Evolutionary conservation across 2,888 invertebrate genomes (phyloP).

Genomic region (Sepiola atlantica): DNA sequence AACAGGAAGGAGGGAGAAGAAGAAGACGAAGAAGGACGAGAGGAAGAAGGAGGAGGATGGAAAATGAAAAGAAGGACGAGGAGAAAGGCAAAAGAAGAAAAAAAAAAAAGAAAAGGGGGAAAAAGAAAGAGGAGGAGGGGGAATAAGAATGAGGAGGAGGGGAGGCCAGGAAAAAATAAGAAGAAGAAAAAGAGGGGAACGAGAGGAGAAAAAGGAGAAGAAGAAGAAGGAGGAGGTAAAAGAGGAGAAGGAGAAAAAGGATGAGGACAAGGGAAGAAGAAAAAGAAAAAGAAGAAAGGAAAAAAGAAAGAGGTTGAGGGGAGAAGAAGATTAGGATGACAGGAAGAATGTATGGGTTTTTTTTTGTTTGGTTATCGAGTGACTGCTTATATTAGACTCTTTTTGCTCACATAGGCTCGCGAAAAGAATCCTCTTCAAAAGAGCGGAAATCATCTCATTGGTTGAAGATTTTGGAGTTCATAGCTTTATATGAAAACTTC

Average conservation of each 20-base stretch:
- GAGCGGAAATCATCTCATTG: no score
- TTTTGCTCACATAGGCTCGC: no score
- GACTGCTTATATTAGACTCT: no score
- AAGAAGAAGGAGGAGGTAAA: conserved; percentile 35
- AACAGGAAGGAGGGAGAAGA: conserved; percentile 44
- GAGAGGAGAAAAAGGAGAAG: background rate
- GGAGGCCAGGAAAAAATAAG: background rate
- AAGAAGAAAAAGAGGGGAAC: conserved; percentile 41
- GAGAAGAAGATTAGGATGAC: no score
- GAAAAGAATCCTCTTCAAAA: no score
- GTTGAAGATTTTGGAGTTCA: no score
- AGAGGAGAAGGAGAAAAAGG: no score
- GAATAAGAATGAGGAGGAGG: no score
- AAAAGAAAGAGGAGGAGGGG: background rate
- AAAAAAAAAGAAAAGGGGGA: background rate
- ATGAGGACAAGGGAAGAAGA: no score
- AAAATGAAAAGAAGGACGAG: background rate
- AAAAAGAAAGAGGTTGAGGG: conserved; percentile 38
- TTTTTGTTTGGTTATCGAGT: no score
- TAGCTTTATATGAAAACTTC: no score
- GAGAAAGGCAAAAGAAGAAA: background rate
- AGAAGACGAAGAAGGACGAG: background rate
- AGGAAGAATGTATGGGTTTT: no score
- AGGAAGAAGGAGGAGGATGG: background rate
- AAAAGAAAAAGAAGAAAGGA: conserved; percentile 46